Evolutionary conservation across 2,797 vertebrate genomes (phyloP).

Genomic region (Spinus pinus): DNA sequence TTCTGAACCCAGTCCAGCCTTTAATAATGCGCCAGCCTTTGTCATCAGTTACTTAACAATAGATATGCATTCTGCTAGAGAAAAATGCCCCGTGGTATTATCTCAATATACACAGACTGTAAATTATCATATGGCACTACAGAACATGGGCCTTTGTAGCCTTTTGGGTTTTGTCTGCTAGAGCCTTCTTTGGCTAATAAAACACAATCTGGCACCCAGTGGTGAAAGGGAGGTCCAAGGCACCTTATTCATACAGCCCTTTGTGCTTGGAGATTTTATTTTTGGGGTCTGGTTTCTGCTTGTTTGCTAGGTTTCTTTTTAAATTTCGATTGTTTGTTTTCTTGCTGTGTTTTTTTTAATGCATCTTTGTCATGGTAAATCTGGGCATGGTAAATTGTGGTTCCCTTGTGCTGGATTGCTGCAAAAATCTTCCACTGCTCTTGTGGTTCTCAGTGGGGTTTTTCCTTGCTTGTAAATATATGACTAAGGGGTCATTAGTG

Average conservation of each 20-base stretch:
- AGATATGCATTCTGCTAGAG: neutral
- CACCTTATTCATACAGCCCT: neutral
- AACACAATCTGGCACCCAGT: neutral
- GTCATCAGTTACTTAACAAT: constrained; percentile 46
- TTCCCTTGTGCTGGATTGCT: neutral
- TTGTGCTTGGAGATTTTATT: neutral
- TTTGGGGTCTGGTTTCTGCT: fast-evolving
- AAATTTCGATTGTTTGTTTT: neutral
- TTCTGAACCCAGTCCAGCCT: constrained; percentile 14
- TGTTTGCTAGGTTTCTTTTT: neutral
- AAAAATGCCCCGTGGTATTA: neutral
- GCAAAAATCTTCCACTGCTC: neutral
- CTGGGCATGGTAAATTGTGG: no score
- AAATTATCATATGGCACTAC: neutral
- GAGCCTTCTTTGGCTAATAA: neutral
- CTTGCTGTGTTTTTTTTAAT: no score
- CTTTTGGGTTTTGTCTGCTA: neutral
- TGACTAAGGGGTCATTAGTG: neutral
- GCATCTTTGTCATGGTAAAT: neutral
- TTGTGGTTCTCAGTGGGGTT: neutral
- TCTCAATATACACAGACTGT: neutral
- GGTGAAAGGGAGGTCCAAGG: neutral
- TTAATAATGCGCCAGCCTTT: constrained; percentile 45
- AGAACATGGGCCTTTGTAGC: neutral
- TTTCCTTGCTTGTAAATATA: neutral